These are phyloP conservation scores for Phorcus lineatus DNA, from an alignment of 2,888 invertebrate genomes.

Conservation along the genomic window DNA sequence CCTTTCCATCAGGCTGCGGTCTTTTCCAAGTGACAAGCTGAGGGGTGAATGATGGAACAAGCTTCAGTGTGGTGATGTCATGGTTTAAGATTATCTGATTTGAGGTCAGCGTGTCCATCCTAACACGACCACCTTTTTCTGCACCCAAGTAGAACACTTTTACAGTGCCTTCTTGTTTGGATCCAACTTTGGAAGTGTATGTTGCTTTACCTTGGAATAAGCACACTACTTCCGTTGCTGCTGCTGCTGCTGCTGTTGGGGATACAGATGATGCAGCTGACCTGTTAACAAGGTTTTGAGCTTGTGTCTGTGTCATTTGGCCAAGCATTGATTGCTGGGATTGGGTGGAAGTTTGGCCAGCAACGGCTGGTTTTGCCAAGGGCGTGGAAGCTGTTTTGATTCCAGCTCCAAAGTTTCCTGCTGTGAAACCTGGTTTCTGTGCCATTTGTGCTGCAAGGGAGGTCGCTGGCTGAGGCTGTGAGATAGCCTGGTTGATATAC, in stretches of 20 bases:
- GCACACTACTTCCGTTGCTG: background rate
- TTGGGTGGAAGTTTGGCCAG: background rate
- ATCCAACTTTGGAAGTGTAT: constrained; percentile 18
- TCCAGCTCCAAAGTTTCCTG: constrained; percentile 10
- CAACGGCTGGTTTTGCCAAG: background rate
- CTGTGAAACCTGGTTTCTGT: background rate
- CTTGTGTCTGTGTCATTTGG: constrained; percentile 6
- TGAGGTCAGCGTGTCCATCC: background rate
- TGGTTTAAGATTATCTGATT: constrained; percentile 35
- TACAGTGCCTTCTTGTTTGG: background rate
- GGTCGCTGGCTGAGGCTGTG: constrained; percentile 11
- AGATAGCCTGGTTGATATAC: background rate
- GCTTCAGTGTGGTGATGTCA: constrained; percentile 27
- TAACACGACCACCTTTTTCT: background rate
- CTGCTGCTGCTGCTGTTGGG: background rate
- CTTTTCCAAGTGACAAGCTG: constrained; percentile 29
- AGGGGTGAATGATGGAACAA: constrained; percentile 23
- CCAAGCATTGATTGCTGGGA: background rate
- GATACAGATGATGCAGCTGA: background rate
- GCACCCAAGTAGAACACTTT: constrained; percentile 1
- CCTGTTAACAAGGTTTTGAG: background rate
- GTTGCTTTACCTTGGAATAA: constrained; percentile 6
- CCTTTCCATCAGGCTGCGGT: constrained; percentile 25
- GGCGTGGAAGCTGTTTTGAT: constrained; percentile 17
- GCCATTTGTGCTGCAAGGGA: constrained; percentile 8